Base-by-base conservation (phyloP, 1,140 invertebrate genomes). In the Araneus ventricosus region DNA sequence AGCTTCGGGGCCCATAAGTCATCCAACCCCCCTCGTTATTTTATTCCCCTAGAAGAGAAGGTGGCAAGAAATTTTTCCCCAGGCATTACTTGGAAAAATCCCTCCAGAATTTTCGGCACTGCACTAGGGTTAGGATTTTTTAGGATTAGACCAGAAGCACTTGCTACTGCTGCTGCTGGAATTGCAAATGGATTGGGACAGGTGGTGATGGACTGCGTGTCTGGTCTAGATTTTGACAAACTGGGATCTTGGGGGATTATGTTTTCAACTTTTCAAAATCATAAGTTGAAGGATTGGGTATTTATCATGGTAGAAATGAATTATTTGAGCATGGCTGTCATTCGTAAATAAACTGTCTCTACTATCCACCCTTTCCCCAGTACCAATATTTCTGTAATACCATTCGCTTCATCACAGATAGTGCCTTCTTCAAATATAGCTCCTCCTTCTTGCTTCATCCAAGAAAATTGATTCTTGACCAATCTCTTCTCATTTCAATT, bases 1-100 rank as follows among this genome's bases (percentile, higher is more conserved):
- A 80, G 70, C 88, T 80, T 57, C 41, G 27, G 75, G 75, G 75
- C 88, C 37, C 88, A 80, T 90, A 90, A 90, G 88, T 90, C 88
- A 90, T 90, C 88, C 52, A 6, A 24, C 39, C 24, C 87, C 87
- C 88, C 27, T n/a, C 70, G 88, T 80, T 90, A 80, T 90, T 90
- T 80, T 52, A 2, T 14, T 24, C 80, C 37, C 80, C 37, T 8
- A 84, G 45, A 87, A 63, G 59, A 27, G 27, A 39, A n/a, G 59
- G 52, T 17, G 24, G 52, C 17, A 24, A 24, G 30, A 6, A 84
- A 87, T 87, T 63, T 37, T 61, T 30, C 80, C 80, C 39, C 24
- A 27, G 80, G 30, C 45, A 24, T n/a, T 84, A 84, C 80, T 84
- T 84, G 80, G 39, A 84, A 84, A 52, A 57, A 84, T 84, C 80